Percentiles rank a stretch among this genome's conserved stretches.
Evolutionary conservation across 2,888 invertebrate species (phyloP).

Genomic region (Aphidoletes aphidimyza): DNA sequence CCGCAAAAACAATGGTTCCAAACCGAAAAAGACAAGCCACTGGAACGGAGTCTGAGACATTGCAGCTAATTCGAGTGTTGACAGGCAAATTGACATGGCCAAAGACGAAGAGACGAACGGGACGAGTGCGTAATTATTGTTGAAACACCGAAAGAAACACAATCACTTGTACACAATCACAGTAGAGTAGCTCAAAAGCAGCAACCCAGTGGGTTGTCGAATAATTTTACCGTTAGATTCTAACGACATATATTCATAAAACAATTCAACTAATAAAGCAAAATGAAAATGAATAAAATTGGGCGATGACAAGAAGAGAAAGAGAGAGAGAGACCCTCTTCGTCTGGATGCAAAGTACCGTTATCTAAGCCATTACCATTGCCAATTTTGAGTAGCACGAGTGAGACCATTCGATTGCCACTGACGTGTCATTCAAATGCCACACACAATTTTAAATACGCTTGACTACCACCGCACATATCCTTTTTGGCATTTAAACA

Average conservation of each 20-base stretch:
- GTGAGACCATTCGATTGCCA: constrained; percentile 26
- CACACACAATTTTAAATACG: not conserved
- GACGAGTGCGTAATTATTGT: constrained; percentile 32
- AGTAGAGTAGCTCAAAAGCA: not conserved
- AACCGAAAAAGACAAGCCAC: not conserved
- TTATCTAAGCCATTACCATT: constrained; percentile 47
- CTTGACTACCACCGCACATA: not conserved
- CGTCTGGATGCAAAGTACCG: not conserved
- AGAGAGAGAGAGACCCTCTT: not conserved
- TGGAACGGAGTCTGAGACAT: not conserved
- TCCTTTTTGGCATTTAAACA: no score
- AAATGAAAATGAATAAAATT: constrained; percentile 37
- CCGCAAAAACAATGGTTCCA: not conserved
- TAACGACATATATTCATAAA: constrained; percentile 23
- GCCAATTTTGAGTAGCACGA: not conserved
- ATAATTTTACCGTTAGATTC: not conserved
- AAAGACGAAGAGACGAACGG: constrained; percentile 8
- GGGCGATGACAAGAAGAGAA: not conserved
- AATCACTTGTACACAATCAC: constrained; percentile 38
- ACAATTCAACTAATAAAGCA: constrained; percentile 47
- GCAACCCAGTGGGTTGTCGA: not conserved
- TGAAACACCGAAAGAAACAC: not conserved
- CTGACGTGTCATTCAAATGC: not conserved
- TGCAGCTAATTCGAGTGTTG: not conserved
- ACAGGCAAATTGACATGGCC: constrained; percentile 14